Evolutionary conservation across 2,888 invertebrate species (phyloP).

Genomic region (Cerceris ruficornis): DNA sequence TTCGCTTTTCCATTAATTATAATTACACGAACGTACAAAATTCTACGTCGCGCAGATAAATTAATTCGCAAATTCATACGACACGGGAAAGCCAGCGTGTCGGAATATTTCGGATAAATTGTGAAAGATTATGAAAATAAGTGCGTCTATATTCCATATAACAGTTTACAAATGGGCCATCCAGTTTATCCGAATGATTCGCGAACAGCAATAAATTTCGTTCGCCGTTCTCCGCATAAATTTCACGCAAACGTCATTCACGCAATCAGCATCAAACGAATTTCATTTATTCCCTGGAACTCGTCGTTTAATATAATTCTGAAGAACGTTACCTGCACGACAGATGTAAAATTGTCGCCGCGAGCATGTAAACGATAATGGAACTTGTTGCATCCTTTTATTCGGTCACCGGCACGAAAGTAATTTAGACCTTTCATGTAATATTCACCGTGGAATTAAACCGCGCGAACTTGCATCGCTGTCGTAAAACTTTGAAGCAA

Average conservation of each 20-base stretch:
- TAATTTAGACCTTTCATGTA: too few relatives aligned
- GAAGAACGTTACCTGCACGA: not conserved
- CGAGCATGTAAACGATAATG: not conserved
- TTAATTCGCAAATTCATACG: not conserved
- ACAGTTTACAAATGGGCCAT: slow-evolving; percentile 16
- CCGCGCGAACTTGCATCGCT: too few relatives aligned
- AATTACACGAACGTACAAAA: not conserved
- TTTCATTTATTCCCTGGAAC: slow-evolving; percentile 15
- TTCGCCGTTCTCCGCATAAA: not conserved
- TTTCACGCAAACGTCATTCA: slow-evolving; percentile 1
- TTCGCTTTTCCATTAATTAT: not conserved
- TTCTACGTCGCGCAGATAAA: not conserved
- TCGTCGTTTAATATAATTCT: not conserved
- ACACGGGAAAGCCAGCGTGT: not conserved
- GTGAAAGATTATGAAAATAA: slow-evolving; percentile 17
- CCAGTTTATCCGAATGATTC: slow-evolving; percentile 34
- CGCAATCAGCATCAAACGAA: slow-evolving; percentile 17
- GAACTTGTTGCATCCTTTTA: not conserved
- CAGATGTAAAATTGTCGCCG: not conserved
- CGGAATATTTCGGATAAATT: slow-evolving; percentile 23
- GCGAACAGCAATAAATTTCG: slow-evolving; percentile 27
- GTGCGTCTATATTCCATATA: not conserved
- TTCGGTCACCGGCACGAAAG: too few relatives aligned
- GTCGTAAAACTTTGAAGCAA: too few relatives aligned
- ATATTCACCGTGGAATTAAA: too few relatives aligned